Evolutionary conservation across 2,888 invertebrate species (phyloP).

Genomic region (Andrena fulva): DNA sequence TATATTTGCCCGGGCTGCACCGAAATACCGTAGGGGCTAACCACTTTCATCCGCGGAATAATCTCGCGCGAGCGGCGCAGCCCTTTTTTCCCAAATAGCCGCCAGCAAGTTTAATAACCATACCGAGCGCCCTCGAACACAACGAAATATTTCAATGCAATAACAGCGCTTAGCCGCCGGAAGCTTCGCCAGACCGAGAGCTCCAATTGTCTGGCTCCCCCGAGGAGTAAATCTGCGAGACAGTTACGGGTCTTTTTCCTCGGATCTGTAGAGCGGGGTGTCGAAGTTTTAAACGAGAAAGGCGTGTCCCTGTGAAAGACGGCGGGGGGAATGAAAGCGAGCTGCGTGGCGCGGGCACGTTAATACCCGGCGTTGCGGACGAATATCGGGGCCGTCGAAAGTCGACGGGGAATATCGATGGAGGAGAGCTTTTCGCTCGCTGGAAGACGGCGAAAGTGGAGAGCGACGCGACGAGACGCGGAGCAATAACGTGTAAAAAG

Average conservation of each 20-base stretch:
- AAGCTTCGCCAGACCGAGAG: conserved; percentile 24
- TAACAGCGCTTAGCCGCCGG: conserved; percentile 18
- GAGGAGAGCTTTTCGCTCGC: not conserved
- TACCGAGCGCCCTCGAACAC: not conserved
- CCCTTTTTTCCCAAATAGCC: not conserved
- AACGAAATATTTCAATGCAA: conserved; percentile 2
- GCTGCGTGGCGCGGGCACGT: conserved; percentile 16
- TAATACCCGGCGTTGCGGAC: not conserved
- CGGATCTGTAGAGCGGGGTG: conserved; percentile 55
- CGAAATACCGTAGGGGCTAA: no score
- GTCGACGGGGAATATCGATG: not conserved
- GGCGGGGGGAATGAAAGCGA: conserved; percentile 33
- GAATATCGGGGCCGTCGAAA: not conserved
- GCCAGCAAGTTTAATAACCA: conserved; percentile 4
- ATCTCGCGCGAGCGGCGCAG: not conserved
- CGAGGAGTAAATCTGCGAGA: conserved; percentile 33
- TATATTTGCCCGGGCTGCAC: no score
- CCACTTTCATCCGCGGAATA: not conserved
- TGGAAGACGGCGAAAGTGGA: not conserved
- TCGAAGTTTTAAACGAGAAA: conserved; percentile 65
- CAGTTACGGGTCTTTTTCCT: conserved; percentile 61
- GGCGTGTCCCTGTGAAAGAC: conserved; percentile 48
- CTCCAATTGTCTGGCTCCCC: conserved; percentile 30
- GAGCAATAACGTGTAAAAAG: conserved; percentile 50
- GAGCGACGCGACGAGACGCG: conserved; percentile 17